Percentiles rank a stretch among this genome's conserved stretches.
phyloP scores from a whole-genome alignment of 2,113 vertebrate genomes.

The Ia io region DNA sequence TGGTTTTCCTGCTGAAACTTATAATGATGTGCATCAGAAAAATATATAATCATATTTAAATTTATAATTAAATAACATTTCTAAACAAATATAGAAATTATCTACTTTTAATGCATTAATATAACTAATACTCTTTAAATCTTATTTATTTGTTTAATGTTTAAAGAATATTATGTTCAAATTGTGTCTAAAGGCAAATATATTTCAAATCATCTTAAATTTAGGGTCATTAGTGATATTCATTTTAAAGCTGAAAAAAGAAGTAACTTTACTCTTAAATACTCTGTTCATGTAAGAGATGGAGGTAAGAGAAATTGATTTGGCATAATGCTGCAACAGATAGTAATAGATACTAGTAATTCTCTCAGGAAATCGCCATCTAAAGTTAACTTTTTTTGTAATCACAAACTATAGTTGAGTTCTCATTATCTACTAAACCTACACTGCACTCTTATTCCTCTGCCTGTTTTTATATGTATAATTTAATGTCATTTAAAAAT shows the following conservation, averaged over 20 bases:
- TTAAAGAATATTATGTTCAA: background rate
- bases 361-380: background rate
- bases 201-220: background rate
- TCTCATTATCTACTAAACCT: background rate
- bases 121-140: background rate
- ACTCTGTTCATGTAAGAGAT: background rate
- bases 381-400: background rate
- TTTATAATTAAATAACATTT: background rate
- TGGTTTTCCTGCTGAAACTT: background rate
- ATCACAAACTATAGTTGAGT: background rate
- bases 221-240: background rate
- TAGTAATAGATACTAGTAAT: background rate
- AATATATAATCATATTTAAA: background rate
- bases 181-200: background rate
- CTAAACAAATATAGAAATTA: background rate
- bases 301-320: background rate
- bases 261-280: background rate
- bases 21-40: background rate
- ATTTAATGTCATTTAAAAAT: background rate
- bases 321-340: background rate
- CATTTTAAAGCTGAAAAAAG: background rate
- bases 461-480: background rate
- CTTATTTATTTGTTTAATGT: background rate
- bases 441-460: background rate
- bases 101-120: background rate